Conservation (phyloP, 1,140 invertebrate species). For the Schlechtendalia chinensis region DNA sequence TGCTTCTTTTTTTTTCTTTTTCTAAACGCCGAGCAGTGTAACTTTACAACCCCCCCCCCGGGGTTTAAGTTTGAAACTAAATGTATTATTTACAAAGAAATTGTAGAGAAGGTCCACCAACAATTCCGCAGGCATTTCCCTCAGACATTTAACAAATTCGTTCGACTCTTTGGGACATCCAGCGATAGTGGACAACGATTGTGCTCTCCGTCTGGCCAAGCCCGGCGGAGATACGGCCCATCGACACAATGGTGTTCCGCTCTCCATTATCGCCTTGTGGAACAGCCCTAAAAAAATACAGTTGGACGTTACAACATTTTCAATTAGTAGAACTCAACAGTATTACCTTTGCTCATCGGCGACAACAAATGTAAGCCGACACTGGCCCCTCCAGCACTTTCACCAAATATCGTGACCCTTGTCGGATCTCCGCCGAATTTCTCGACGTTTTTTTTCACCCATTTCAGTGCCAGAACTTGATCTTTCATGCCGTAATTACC, state of each 20-base stretch:
- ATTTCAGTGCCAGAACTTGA: conserved; percentile 50
- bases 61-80: too few relatives aligned
- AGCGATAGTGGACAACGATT: conserved; percentile 58
- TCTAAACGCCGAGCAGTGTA: too few relatives aligned
- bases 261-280: conserved; percentile 65
- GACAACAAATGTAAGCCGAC: conserved; percentile 51
- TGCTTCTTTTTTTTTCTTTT: too few relatives aligned
- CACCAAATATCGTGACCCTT: conserved; percentile 51
- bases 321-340: neutral
- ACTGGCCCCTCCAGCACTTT: conserved; percentile 50
- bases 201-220: conserved; percentile 9
- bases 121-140: conserved; percentile 56
- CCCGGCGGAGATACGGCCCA: conserved; percentile 58
- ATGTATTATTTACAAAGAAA: conserved; percentile 50
- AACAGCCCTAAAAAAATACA: conserved; percentile 59
- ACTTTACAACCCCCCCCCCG: too few relatives aligned
- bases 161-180: conserved; percentile 61
- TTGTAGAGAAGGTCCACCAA: conserved; percentile 54
- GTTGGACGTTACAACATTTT: neutral
- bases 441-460: conserved; percentile 52
- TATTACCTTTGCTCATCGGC: conserved; percentile 51
- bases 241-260: conserved; percentile 65
- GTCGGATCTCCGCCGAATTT: conserved; percentile 52
- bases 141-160: conserved; percentile 62
- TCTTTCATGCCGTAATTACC: conserved; percentile 53